phyloP scores from a whole-genome alignment of 2,888 invertebrate genomes.

The Cephus runcator region DNA sequence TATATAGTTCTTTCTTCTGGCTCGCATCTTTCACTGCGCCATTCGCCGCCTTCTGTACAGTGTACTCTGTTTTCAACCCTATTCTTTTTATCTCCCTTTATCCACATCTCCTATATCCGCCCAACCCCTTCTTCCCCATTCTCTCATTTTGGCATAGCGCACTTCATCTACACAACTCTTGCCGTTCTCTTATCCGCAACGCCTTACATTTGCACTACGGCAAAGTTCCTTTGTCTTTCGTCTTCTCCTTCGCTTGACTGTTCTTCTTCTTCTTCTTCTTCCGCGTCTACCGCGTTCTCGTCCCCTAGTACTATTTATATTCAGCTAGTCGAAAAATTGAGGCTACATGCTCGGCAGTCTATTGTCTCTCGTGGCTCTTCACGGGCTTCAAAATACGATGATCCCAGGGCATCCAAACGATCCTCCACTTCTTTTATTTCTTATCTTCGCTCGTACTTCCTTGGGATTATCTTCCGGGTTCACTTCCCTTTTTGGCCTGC shows the following conservation, averaged over 20 bases:
- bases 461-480: conserved; percentile 14
- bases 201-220: neutral
- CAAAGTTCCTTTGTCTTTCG: neutral
- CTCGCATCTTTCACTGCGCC: conserved; percentile 23
- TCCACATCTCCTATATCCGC: neutral
- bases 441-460: neutral
- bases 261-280: conserved; percentile 3
- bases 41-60: conserved; percentile 14
- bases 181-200: neutral
- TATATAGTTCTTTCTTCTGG: conserved; percentile 7
- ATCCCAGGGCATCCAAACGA: conserved; percentile 10
- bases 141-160: neutral
- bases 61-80: neutral
- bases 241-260: neutral
- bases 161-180: neutral
- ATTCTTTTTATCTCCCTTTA: neutral
- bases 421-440: conserved; percentile 5
- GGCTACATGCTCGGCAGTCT: conserved; percentile 64
- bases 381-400: conserved; percentile 14
- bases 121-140: neutral
- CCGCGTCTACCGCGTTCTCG: neutral
- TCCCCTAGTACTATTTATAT: conserved; percentile 6
- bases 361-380: conserved; percentile 63
- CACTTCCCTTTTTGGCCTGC: conserved; percentile 14
- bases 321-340: conserved; percentile 59